Conservation (phyloP, 2,113 vertebrate species). For the Periophthalmus modestus region DNA sequence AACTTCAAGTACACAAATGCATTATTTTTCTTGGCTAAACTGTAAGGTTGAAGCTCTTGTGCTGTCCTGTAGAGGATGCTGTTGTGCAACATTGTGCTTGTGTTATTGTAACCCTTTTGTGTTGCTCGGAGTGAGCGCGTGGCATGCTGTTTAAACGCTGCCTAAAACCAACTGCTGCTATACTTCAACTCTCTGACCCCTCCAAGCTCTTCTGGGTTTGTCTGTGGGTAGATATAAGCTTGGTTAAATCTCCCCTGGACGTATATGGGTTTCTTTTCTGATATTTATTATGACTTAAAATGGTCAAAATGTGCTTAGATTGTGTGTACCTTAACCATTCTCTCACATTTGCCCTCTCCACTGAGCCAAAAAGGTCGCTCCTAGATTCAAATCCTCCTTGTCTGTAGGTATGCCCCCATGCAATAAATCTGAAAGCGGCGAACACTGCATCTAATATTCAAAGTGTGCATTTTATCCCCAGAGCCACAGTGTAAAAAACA, state of each 20-base stretch:
- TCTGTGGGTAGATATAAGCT: slow-evolving; percentile 13
- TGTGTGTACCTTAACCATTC: slow-evolving; percentile 27
- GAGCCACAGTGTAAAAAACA: slow-evolving; percentile 48
- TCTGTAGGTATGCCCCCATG: slow-evolving; percentile 40
- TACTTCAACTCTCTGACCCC: slow-evolving; percentile 48
- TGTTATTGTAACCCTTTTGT: slow-evolving; percentile 2
- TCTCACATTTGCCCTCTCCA: slow-evolving; percentile 47
- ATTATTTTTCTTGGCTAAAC: neutral
- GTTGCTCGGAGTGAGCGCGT: slow-evolving; percentile 41
- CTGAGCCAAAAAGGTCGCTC: slow-evolving; percentile 57
- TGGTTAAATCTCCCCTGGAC: neutral
- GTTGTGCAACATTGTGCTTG: slow-evolving; percentile 51
- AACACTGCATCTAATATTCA: slow-evolving; percentile 60
- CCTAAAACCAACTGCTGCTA: slow-evolving; percentile 68
- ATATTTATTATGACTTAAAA: slow-evolving; percentile 22
- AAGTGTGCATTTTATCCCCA: slow-evolving; percentile 55
- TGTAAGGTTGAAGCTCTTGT: slow-evolving; percentile 6
- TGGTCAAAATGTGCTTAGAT: slow-evolving; percentile 15
- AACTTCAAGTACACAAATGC: neutral
- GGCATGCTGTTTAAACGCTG: slow-evolving; percentile 71
- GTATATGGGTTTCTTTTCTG: neutral
- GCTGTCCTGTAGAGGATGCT: slow-evolving; percentile 56
- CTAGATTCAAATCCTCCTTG: slow-evolving; percentile 66
- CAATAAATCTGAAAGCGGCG: slow-evolving; percentile 69
- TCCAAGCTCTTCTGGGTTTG: slow-evolving; percentile 48